Base-by-base conservation (phyloP, 1,140 invertebrate species). In the Ips typographus region DNA sequence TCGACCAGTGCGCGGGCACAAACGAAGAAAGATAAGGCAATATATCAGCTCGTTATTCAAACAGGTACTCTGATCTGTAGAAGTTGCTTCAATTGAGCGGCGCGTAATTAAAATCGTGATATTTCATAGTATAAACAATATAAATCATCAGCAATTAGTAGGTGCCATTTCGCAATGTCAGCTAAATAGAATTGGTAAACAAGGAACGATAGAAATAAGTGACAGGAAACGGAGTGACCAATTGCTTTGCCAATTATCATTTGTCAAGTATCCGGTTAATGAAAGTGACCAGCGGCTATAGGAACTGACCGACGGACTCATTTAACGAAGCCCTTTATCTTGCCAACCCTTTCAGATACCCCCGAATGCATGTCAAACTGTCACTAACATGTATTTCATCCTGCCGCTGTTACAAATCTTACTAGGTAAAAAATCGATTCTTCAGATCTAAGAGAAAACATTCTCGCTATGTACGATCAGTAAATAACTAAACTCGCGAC, bases 211-310 rank as follows among this genome's bases (percentile, higher is more conserved):
- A 77, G 76, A 73, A 76, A 63, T 69, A 77, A 77, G 74, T 76
- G 76, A 77, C 76, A 77, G 76, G 70, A 67, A 70, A 72, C 73
- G 73, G 74, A 80, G 76, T 79, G 77, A 80, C 78, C 78, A 79
- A 80, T 80, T 69, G 76, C 74, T 75, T 73, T 74, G 70, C 77
- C 77, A 80, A 80, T 80, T 80, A 80, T 79, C 78, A 80, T 80
- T 80, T 80, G 77, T 80, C 78, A 80, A 79, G 77, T 76, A 75
- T 70, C 72, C 70, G 72, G 74, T 78, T 79, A 79, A 80, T 80
- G 78, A 80, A 80, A 80, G 77, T 80, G 77, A 79, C 77, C 77
- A 73, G 71, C 72, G 76, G 77, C 74, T 74, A 75, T 75, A 74
- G 74, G 63, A 74, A 70, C 66, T 62, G 74, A 71, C 74, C 72